Conservation (phyloP, 2,888 invertebrate genomes). For the Leuctra nigra region DNA sequence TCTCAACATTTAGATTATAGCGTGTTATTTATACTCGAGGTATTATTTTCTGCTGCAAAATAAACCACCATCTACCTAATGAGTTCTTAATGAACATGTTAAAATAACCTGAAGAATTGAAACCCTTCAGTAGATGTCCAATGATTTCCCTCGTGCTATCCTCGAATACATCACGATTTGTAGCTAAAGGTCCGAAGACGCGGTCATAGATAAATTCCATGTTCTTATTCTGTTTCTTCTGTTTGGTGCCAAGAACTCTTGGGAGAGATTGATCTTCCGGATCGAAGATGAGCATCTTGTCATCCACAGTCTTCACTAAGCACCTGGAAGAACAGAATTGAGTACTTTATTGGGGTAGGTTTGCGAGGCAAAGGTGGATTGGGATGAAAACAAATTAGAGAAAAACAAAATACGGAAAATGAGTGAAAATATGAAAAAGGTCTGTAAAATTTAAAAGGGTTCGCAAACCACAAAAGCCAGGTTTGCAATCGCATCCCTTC, state of each 20-base stretch:
- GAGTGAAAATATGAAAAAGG: no score
- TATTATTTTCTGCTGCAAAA: no score
- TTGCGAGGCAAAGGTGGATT: no score
- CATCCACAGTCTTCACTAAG: conserved; percentile 70
- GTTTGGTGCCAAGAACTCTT: conserved; percentile 65
- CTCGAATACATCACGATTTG: conserved; percentile 73
- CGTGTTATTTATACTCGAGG: no score
- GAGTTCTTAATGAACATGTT: background rate
- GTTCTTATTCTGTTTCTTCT: conserved; percentile 75
- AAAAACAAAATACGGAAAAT: no score
- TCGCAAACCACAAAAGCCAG: no score
- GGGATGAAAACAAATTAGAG: no score
- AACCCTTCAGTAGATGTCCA: conserved; percentile 71
- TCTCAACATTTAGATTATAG: no score
- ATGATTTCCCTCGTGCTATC: conserved; percentile 73
- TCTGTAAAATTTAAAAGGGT: no score
- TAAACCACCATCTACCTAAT: no score
- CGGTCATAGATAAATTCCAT: conserved; percentile 79
- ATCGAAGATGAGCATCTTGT: conserved; percentile 76
- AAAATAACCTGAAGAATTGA: conserved; percentile 66
- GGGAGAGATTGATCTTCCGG: conserved; percentile 74
- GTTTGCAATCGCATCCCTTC: no score
- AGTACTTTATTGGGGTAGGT: no score
- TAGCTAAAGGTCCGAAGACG: conserved; percentile 61
- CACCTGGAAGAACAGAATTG: conserved; percentile 49